Evolutionary conservation across 1,140 invertebrate genomes (phyloP).

Genomic region (Pissodes strobi): DNA sequence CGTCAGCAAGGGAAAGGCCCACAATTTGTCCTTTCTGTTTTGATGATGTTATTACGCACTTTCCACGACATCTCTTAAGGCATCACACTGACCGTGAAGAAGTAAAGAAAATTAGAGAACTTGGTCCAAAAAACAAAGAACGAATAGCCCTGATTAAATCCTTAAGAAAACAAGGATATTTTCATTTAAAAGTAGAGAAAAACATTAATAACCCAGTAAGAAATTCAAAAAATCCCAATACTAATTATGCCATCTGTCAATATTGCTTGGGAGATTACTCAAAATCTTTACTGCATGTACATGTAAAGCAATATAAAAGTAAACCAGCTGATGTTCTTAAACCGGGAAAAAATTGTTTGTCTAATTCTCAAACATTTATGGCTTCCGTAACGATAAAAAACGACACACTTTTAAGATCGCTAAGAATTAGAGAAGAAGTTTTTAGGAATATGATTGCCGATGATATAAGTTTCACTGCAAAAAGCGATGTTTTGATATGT

Average conservation of each 20-base stretch:
- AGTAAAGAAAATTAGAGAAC: neutral
- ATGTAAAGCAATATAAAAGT: constrained; percentile 25
- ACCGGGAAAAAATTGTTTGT: constrained; percentile 2
- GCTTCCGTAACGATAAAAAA: constrained; percentile 4
- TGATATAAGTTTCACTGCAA: constrained; percentile 28
- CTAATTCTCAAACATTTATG: too few relatives aligned
- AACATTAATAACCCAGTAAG: constrained; percentile 25
- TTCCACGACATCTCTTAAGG: too few relatives aligned
- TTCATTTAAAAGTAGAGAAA: constrained; percentile 33
- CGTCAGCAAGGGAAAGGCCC: neutral
- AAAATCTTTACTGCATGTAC: constrained; percentile 22
- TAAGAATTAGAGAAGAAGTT: constrained; percentile 26
- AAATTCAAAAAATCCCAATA: neutral
- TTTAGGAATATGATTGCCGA: constrained; percentile 33
- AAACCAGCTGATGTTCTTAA: neutral
- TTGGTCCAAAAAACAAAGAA: neutral
- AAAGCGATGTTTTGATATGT: constrained; percentile 36
- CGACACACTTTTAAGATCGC: neutral
- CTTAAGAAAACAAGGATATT: constrained; percentile 35
- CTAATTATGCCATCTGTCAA: constrained; percentile 27
- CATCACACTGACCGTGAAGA: neutral
- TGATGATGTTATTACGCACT: too few relatives aligned
- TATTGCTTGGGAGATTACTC: constrained; percentile 29
- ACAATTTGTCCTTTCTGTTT: neutral
- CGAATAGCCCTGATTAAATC: neutral